Conservation (phyloP, 2,888 invertebrate genomes). For the Tetragonula carbonaria region DNA sequence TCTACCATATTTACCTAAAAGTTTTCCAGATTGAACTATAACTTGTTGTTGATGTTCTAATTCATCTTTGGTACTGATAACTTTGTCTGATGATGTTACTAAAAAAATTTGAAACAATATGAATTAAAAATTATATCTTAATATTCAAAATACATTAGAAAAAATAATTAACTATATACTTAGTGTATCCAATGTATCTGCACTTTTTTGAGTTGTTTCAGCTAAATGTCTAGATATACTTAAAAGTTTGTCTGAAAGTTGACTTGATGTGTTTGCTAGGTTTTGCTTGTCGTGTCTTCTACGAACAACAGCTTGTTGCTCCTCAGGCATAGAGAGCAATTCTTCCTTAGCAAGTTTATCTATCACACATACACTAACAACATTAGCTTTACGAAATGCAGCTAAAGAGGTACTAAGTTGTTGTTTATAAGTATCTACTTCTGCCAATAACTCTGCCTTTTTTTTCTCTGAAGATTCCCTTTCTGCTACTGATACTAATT, state of each 20-base stretch:
- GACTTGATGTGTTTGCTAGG: conserved; percentile 89
- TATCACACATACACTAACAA: conserved; percentile 91
- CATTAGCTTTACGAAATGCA: conserved; percentile 92
- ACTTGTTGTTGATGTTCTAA: conserved; percentile 93
- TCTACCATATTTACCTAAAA: conserved; percentile 96
- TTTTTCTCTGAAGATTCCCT: conserved; percentile 86
- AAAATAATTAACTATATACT: conserved; percentile 79
- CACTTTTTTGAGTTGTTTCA: conserved; percentile 94
- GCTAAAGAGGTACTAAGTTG: conserved; percentile 90
- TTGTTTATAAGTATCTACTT: conserved; percentile 89
- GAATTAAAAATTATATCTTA: conserved; percentile 58
- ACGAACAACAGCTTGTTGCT: conserved; percentile 87
- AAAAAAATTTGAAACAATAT: conserved; percentile 61
- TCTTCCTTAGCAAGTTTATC: conserved; percentile 91
- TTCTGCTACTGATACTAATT: conserved; percentile 87
- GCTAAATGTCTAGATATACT: conserved; percentile 94
- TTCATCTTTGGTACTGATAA: conserved; percentile 90
- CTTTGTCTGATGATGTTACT: conserved; percentile 85
- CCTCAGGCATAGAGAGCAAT: conserved; percentile 86
- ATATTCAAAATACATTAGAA: neutral
- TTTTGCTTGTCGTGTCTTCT: conserved; percentile 89
- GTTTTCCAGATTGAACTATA: conserved; percentile 94
- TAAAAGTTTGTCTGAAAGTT: conserved; percentile 93
- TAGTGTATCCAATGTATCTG: conserved; percentile 92
- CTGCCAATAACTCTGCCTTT: conserved; percentile 87